Base-by-base conservation (phyloP, 2,888 invertebrate species). In the Ptilodon capucinus region DNA sequence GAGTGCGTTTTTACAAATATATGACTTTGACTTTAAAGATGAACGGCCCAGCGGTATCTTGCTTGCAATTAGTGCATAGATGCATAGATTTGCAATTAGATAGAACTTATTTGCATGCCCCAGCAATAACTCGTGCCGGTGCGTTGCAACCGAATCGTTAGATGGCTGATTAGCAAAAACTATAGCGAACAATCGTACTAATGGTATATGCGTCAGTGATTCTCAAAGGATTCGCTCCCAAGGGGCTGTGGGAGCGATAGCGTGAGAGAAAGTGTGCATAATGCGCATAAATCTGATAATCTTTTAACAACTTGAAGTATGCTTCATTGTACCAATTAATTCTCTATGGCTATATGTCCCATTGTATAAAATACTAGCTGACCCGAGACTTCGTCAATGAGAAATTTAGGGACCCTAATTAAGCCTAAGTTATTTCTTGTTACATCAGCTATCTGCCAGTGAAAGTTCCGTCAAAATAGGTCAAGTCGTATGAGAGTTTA, bases 111-210 rank as follows among this genome's bases (percentile, higher is more conserved):
- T 84, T 76, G 77, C 86, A 86, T 86, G 76, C 79, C 61, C 74
- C 56, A 46, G 76, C 79, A 58, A 79, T 84, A 80, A 81, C 64
- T 84, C 76, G 35, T 64, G 64, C 61, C 54, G 60, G 38, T 38
- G 59, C 64, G 61, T 48, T 47, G 51, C 38, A 49, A 48, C 51
- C 49, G 54, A 42, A 56, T 40, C 63, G 66, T 64, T 75, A 75
- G 76, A 78, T 79, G 67, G 61, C 68, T 76, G 84, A 85, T 85
- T 82, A 84, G 76, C 79, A 75, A 84, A 82, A 84, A 82, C 65
- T 68, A 53, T 60, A 47, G 60, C 44, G 54, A 47, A 57, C 54
- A 44, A 60, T 49, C 54, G 63, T 54, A 54, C n/a, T n/a, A n/a
- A n/a, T n/a, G n/a, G n/a, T 39, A 40, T 30, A 39, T 16, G 28